These are phyloP conservation scores for Bombyx mori DNA, from an alignment of 1,140 invertebrate species.

Conservation along the genomic window ASM3026992v2 NC_085124.1:8547501-8548000, in stretches of 20 bases:
- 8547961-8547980: too few species aligned
- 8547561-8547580: constrained; percentile 85
- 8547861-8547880: constrained; percentile 85
- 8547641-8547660: constrained; percentile 90
- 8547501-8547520: constrained; percentile 69
- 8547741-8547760: constrained; percentile 75
- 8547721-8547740: constrained; percentile 82
- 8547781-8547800: constrained; percentile 80
- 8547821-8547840: constrained; percentile 77
- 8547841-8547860: constrained; percentile 83
- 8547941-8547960: too few species aligned
- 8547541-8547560: constrained; percentile 85
- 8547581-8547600: constrained; percentile 92
- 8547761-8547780: constrained; percentile 75
- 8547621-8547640: constrained; percentile 84
- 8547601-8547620: constrained; percentile 85
- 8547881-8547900: constrained; percentile 92
- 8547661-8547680: constrained; percentile 84
- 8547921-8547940: background rate
- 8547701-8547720: constrained; percentile 80
- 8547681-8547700: constrained; percentile 87
- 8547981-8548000: too few species aligned
- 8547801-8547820: constrained; percentile 91
- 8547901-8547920: constrained; percentile 67
- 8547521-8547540: constrained; percentile 96